These are phyloP conservation scores for Myripristis murdjan DNA, from an alignment of 2,797 vertebrate species.

Conservation along the genomic window DNA sequence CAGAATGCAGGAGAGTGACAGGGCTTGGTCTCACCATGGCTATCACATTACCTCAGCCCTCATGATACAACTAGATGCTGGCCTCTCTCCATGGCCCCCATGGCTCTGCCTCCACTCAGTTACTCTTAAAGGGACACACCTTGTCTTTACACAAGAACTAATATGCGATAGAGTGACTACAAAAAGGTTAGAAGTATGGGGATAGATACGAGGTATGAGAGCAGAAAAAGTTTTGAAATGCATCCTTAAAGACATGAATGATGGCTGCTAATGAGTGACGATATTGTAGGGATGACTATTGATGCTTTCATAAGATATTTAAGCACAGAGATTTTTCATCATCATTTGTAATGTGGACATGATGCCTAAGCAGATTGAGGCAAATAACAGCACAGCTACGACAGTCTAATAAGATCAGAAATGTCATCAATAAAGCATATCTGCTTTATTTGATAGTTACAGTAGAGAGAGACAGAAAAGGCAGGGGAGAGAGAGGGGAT, in stretches of 20 bases:
- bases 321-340: too few relatives aligned
- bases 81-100: conserved; percentile 49
- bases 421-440: too few relatives aligned
- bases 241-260: neutral
- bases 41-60: conserved; percentile 69
- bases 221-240: conserved; percentile 11
- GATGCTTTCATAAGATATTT: too few relatives aligned
- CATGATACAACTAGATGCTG: conserved; percentile 57
- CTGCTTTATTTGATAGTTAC: too few relatives aligned
- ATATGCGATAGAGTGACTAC: neutral
- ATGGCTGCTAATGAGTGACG: too few relatives aligned
- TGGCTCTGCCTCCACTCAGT: conserved; percentile 44
- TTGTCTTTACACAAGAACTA: conserved; percentile 3
- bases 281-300: too few relatives aligned
- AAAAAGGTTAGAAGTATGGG: neutral
- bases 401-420: too few relatives aligned
- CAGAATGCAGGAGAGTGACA: conserved; percentile 44
- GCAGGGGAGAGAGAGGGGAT: too few relatives aligned
- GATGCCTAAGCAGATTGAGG: too few relatives aligned
- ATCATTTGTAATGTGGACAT: too few relatives aligned
- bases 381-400: too few relatives aligned
- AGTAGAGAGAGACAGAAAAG: too few relatives aligned
- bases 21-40: conserved; percentile 48
- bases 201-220: neutral
- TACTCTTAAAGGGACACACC: conserved; percentile 58